Base-by-base conservation (phyloP, 2,797 vertebrate species). In the Cossypha dichroa region DNA sequence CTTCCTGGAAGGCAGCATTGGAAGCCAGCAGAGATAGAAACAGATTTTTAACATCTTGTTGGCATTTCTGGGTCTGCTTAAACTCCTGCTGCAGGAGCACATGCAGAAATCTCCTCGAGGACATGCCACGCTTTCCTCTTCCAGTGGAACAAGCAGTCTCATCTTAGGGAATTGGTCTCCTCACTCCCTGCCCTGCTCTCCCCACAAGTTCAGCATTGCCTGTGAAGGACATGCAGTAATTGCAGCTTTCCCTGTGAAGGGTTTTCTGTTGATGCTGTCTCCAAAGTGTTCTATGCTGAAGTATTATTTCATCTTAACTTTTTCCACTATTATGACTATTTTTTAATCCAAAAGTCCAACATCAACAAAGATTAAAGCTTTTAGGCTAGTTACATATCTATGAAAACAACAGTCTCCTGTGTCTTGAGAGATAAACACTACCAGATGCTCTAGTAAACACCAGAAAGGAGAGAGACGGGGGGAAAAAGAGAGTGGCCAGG, bases 361-460 rank as follows among this genome's bases (percentile, higher is more conserved):
- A 91, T 88, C 85, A 96, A 90, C 94, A 91, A 93, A 91, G 82
- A 95, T 94, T 74, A 95, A 96, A 91, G 91, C 66, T 93, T 93
- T 88, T 80, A 62, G 54, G 86, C 78, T 62, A 58, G 92, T 96
- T 95, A 92, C 86, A 75, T 91, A 92, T 96, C 95, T 89, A 63
- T 49, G 88, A 96, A 96, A 94, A 92, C 87, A 96, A 78, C 78
- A 88, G 76, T 83, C 87, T 91, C 82, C 81, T 80, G 80, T 77
- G 95, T 69, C 76, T 88, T 85, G 89, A 59, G 87, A 95, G 73
- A 96, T 93, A 95, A 96, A 96, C 85, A 75, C 69, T 92, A 74
- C 91, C 93, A 97, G 96, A 91, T 96, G 93, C 93, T 94, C 66
- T 33, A 64, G 89, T 93, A 96, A 94, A 95, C 91, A 94, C 12